phyloP scores from a whole-genome alignment of 2,797 vertebrate species.

The Nyctalus aviator region DNA sequence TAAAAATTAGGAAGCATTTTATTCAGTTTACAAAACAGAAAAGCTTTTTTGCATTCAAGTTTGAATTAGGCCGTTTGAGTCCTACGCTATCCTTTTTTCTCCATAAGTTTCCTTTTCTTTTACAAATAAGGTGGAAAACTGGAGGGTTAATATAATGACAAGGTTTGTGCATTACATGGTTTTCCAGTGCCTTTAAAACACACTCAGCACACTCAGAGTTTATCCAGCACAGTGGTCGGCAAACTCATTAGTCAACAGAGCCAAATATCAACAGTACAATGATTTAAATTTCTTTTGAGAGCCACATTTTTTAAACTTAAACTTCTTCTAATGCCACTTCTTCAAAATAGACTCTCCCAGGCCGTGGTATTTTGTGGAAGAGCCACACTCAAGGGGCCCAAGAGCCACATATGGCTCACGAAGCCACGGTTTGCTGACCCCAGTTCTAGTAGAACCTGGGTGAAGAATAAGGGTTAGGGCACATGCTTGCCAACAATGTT shows the following conservation, averaged over 20 bases:
- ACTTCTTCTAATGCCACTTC: too few relatives aligned
- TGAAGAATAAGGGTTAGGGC: neutral
- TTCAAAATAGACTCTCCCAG: too few relatives aligned
- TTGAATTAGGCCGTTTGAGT: neutral
- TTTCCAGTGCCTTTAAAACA: neutral
- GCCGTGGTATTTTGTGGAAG: too few relatives aligned
- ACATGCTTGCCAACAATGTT: neutral
- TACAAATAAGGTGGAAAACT: neutral
- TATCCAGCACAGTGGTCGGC: neutral
- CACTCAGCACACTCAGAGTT: neutral
- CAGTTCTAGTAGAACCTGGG: neutral
- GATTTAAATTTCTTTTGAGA: too few relatives aligned
- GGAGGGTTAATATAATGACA: neutral
- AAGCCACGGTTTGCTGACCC: too few relatives aligned
- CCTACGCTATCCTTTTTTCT: neutral
- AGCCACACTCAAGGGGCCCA: too few relatives aligned
- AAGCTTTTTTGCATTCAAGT: neutral
- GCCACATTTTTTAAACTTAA: too few relatives aligned
- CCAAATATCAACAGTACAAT: too few relatives aligned
- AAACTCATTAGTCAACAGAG: too few relatives aligned
- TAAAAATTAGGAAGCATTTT: neutral
- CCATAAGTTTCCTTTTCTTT: neutral
- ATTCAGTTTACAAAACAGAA: neutral
- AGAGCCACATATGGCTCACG: too few relatives aligned
- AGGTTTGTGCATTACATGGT: neutral